Conservation (phyloP, 2,113 vertebrate species). For the Lasiurus cinereus region DNA sequence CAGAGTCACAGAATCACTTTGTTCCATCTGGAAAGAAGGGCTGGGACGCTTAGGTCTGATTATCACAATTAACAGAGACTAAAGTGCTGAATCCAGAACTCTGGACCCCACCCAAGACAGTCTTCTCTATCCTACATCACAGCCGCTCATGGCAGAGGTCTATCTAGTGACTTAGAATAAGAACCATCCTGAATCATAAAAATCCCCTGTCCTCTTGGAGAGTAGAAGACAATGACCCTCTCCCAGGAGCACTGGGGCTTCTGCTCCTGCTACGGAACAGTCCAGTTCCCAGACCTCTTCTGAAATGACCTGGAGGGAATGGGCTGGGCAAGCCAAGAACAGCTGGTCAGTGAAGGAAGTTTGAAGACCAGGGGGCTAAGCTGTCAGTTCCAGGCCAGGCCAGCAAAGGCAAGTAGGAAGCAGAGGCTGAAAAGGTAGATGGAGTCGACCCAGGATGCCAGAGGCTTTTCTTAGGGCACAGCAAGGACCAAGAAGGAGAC, state of each 20-base stretch:
- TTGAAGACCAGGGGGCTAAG: neutral
- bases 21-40: neutral
- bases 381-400: neutral
- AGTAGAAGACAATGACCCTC: neutral
- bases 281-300: neutral
- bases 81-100: neutral
- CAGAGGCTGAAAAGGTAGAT: neutral
- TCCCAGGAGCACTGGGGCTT: neutral
- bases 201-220: neutral
- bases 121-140: fast-evolving
- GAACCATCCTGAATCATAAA: slow-evolving; percentile 20
- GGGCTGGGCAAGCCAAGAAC: neutral
- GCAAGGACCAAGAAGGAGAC: neutral
- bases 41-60: neutral
- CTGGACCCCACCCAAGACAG: neutral
- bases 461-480: neutral
- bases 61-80: neutral
- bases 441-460: neutral
- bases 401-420: neutral
- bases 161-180: slow-evolving; percentile 22
- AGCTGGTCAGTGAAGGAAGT: neutral
- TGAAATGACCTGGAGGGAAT: neutral
- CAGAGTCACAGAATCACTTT: neutral
- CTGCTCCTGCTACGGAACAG: neutral
- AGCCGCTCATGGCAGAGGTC: neutral